phyloP scores from a whole-genome alignment of 92 coral and sea anemone species.

The Nematostella vectensis region DNA sequence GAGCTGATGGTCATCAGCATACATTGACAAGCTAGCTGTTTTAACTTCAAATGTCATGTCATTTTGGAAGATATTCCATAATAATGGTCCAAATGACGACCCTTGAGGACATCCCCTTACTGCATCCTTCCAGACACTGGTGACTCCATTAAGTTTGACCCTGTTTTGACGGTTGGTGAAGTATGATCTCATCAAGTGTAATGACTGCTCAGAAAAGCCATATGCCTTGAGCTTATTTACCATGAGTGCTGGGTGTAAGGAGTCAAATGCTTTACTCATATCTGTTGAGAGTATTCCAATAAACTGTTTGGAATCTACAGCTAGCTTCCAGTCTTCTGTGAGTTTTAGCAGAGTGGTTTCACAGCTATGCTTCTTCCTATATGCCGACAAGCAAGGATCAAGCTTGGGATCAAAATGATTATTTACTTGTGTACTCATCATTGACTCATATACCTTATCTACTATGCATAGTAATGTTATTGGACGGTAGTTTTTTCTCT shows the following conservation, averaged over 20 bases:
- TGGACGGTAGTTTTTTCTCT: slow-evolving; percentile 33
- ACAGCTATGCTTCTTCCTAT: slow-evolving; percentile 39
- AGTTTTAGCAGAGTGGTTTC: slow-evolving; percentile 35
- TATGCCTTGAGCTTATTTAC: slow-evolving; percentile 24
- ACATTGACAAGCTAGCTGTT: slow-evolving; percentile 1
- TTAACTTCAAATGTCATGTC: background rate
- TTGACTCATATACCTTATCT: slow-evolving; percentile 26
- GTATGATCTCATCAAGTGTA: slow-evolving; percentile 34
- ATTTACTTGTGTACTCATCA: slow-evolving; percentile 23
- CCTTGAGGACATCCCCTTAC: slow-evolving; percentile 37
- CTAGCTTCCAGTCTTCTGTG: slow-evolving; percentile 36
- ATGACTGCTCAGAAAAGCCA: slow-evolving; percentile 21
- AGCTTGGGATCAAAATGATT: slow-evolving; percentile 28
- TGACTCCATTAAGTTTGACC: slow-evolving; percentile 12
- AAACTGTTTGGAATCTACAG: slow-evolving; percentile 21
- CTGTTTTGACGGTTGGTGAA: slow-evolving; percentile 19
- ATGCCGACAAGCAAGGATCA: slow-evolving; percentile 25
- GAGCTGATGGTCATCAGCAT: slow-evolving; percentile 1
- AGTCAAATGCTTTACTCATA: slow-evolving; percentile 36
- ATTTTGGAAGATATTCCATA: slow-evolving; percentile 24
- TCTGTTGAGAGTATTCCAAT: slow-evolving; percentile 33
- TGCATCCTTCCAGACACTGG: slow-evolving; percentile 20
- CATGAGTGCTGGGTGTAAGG: slow-evolving; percentile 35
- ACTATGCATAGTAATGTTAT: slow-evolving; percentile 31
- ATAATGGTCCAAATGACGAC: slow-evolving; percentile 35